Evolutionary conservation across 2,113 vertebrate species (phyloP), one percentile per base, ranked within the genome.

Genomic region (Barnardius zonarius): DNA sequence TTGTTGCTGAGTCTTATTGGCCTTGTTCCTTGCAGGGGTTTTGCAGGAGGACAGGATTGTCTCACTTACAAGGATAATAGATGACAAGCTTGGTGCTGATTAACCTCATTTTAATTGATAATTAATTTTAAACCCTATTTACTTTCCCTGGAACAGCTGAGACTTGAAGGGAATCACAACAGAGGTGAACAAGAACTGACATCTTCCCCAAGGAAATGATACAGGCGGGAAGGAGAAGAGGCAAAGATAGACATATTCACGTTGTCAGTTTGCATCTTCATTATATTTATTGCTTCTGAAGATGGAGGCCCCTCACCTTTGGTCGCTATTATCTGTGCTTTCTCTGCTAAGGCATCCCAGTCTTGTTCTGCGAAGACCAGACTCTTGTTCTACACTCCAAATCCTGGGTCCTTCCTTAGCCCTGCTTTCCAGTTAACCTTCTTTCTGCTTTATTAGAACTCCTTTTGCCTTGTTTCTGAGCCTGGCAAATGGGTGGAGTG

Each of bases 81-180:
- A 97, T 97, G 97, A 96, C 93, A 93, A 96, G 93, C 83, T 86
- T 51, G 14, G 90, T 96, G 89, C 96, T 96, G 96, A 96, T 97
- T 97, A 98, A 97, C 97, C 96, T 98, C 51, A 92, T 97, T 98
- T 97, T 98, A 98, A 98, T 97, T 97, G 97, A 97, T 97, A 98
- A 97, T 98, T 98, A 97, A 97, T 98, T 97, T 98, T 95, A 97
- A 98, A 96, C 95, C 95, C 97, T 97, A 95, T 98, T 98, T 97
- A 96, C 96, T 97, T 97, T 98, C 96, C 55, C 83, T 72, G 75
- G 89, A 97, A 96, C 96, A 97, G 97, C 97, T 96, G 97, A 97
- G 97, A 92, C 96, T 94, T 96, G 90, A 92, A 96, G 91, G 92
- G 95, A 97, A 84, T 95, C 94, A 61, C 83, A 70, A 54, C 78